Conservation (phyloP, 2,888 invertebrate species). For the Polyommatus iphigenia region DNA sequence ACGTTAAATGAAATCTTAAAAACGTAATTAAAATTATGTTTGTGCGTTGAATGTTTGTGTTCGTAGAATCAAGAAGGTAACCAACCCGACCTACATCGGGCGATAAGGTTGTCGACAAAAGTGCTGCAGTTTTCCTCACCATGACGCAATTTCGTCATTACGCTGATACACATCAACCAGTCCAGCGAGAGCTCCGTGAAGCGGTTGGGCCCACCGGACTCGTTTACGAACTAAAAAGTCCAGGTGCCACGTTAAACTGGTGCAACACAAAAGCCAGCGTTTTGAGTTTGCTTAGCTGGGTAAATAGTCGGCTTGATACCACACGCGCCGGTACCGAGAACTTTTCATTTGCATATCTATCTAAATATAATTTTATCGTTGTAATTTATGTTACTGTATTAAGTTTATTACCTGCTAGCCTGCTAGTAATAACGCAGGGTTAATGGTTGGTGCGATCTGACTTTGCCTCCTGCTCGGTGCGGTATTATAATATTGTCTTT, state of each 20-base stretch:
- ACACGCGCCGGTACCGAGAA: slow-evolving; percentile 68
- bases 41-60: slow-evolving; percentile 42
- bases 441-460: background rate
- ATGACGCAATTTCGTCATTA: slow-evolving; percentile 61
- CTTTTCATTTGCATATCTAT: slow-evolving; percentile 63
- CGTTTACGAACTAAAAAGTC: background rate
- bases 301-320: slow-evolving; percentile 70
- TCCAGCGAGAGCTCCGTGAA: slow-evolving; percentile 47
- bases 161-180: slow-evolving; percentile 58
- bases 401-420: background rate
- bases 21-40: background rate
- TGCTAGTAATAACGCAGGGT: background rate
- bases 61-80: slow-evolving; percentile 55
- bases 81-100: slow-evolving; percentile 58
- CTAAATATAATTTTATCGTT: slow-evolving; percentile 62
- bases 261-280: slow-evolving; percentile 60
- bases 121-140: slow-evolving; percentile 55
- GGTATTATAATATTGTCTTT: background rate
- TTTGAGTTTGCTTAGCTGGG: slow-evolving; percentile 74
- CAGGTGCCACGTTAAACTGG: slow-evolving; percentile 49
- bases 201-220: slow-evolving; percentile 18
- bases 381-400: slow-evolving; percentile 16
- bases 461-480: background rate
- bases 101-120: slow-evolving; percentile 52
- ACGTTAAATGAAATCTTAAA: background rate